phyloP scores from a whole-genome alignment of 1,140 invertebrate species.

The Bombus consobrinus region DNA sequence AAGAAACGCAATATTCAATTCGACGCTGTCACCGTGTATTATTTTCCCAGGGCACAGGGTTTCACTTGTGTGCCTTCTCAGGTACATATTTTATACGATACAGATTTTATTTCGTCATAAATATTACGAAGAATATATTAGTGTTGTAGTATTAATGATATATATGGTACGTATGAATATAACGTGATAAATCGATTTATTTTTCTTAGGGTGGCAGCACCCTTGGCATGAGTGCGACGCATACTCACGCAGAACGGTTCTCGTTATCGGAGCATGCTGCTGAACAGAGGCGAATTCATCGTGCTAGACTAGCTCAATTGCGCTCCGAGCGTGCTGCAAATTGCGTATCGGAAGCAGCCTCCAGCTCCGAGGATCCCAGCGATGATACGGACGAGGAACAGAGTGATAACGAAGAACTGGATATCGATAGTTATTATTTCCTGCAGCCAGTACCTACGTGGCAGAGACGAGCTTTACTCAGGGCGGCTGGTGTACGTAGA shows the following conservation, averaged over 20 bases:
- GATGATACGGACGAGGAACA: constrained; percentile 92
- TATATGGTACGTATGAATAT: not conserved
- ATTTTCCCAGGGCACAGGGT: constrained; percentile 97
- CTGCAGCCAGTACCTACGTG: constrained; percentile 95
- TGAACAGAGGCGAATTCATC: constrained; percentile 93
- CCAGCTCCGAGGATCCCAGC: constrained; percentile 84
- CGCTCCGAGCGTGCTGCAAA: constrained; percentile 85
- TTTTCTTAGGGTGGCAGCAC: constrained; percentile 92
- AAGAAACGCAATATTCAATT: constrained; percentile 93
- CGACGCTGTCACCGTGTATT: constrained; percentile 96
- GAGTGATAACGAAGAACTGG: constrained; percentile 92
- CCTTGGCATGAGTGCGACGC: constrained; percentile 95
- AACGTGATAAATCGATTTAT: constrained; percentile 21
- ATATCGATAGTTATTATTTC: constrained; percentile 97
- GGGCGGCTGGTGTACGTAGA: constrained; percentile 95
- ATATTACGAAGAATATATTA: not conserved
- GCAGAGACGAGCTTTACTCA: constrained; percentile 92
- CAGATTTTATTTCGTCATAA: not conserved
- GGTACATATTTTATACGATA: constrained; percentile 71
- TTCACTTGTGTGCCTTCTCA: constrained; percentile 98
- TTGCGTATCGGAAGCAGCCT: constrained; percentile 77
- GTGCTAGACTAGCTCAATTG: constrained; percentile 90
- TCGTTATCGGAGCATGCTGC: constrained; percentile 92
- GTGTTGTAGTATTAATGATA: too few species aligned
- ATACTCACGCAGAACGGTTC: constrained; percentile 90